phyloP scores from a whole-genome alignment of 1,140 invertebrate species.

The Macrobrachium rosenbergii region DNA sequence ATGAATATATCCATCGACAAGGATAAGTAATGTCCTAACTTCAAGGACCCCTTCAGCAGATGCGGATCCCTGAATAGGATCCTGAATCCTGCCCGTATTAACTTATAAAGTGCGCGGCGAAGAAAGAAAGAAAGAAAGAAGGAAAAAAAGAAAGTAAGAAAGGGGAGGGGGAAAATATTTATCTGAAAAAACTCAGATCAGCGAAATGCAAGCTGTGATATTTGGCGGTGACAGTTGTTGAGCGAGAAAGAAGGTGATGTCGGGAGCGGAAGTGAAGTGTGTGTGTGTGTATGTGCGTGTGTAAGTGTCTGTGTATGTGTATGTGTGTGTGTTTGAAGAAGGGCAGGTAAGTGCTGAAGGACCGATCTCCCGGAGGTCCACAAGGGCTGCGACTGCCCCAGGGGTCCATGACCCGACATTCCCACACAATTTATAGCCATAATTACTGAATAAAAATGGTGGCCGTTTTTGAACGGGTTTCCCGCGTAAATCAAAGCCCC shows the following conservation, averaged over 20 bases:
- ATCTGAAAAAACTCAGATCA: neutral
- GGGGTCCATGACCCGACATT: constrained; percentile 45
- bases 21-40: too few species aligned
- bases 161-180: too few species aligned
- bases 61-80: too few species aligned
- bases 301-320: too few species aligned
- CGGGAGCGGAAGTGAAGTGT: neutral
- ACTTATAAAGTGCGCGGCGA: neutral
- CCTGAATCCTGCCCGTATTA: neutral
- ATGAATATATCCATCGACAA: neutral
- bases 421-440: constrained; percentile 59
- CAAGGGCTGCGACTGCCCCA: constrained; percentile 35
- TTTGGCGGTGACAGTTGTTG: too few species aligned
- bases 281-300: too few species aligned
- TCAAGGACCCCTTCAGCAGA: neutral
- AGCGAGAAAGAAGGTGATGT: neutral
- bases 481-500: constrained; percentile 56
- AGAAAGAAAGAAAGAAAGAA: neutral
- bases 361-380: neutral
- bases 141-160: too few species aligned
- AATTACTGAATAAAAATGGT: constrained; percentile 65
- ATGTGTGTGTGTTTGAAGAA: neutral
- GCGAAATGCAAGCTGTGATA: neutral
- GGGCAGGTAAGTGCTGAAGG: neutral
- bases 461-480: constrained; percentile 61